A percentile compares a stretch with the other conserved stretches of the same genome.
Evolutionary conservation across 2,113 vertebrate species (phyloP).

Genomic region (Pitta sordida): DNA sequence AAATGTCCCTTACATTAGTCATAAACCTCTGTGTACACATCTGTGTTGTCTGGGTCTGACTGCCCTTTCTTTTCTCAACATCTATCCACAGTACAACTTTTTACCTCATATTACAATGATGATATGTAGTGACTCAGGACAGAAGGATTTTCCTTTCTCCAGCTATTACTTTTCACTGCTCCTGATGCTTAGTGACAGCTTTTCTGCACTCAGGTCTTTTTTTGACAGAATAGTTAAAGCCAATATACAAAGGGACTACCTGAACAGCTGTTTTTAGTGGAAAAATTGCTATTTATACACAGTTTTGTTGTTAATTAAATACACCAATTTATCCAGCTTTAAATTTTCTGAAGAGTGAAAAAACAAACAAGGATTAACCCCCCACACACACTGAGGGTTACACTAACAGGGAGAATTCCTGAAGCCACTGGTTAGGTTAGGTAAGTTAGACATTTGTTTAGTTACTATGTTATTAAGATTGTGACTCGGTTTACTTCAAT

Average conservation of each 20-base stretch:
- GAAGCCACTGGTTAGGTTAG: background rate
- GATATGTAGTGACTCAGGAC: background rate
- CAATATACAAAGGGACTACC: background rate
- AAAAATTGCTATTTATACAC: background rate
- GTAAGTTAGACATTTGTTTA: background rate
- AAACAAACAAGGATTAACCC: background rate
- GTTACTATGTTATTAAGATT: background rate
- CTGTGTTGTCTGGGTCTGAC: background rate
- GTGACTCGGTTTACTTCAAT: background rate
- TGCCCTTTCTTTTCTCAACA: background rate
- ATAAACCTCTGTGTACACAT: background rate
- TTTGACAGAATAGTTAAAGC: background rate
- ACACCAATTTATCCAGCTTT: background rate
- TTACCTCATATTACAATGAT: background rate
- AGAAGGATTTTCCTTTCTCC: background rate
- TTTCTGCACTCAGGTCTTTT: background rate
- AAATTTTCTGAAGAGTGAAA: background rate
- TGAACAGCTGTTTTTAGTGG: background rate
- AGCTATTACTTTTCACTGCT: background rate
- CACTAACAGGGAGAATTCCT: background rate
- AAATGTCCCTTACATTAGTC: background rate
- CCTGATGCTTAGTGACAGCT: background rate
- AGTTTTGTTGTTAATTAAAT: background rate
- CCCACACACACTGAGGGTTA: background rate
- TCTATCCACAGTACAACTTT: background rate